Percentiles rank a stretch among this genome's conserved stretches.
phyloP scores from a whole-genome alignment of 2,888 invertebrate species.

The Corbicula japonica region DNA sequence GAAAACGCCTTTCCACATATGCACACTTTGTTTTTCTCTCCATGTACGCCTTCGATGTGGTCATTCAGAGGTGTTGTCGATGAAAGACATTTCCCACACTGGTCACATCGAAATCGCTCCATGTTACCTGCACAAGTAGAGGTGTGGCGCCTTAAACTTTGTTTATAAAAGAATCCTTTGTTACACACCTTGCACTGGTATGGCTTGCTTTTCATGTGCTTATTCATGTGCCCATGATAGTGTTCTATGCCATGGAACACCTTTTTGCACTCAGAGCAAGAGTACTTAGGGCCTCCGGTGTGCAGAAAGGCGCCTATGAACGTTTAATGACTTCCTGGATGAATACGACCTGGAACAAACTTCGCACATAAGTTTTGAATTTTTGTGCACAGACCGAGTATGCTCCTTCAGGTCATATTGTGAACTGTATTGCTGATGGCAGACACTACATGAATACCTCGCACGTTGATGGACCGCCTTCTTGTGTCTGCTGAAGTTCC shows the following conservation, averaged over 20 bases:
- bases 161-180: conserved; percentile 11
- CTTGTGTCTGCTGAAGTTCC: too few species aligned
- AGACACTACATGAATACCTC: too few species aligned
- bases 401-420: too few species aligned
- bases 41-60: conserved; percentile 10
- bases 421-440: too few species aligned
- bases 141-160: background rate
- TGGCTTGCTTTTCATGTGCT: background rate
- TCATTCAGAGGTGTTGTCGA: conserved; percentile 1
- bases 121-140: background rate
- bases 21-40: conserved; percentile 2
- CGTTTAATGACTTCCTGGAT: too few species aligned
- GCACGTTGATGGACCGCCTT: too few species aligned
- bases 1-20: conserved; percentile 11
- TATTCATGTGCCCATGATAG: conserved; percentile 21
- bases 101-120: background rate
- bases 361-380: too few species aligned
- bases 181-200: conserved; percentile 1
- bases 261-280: background rate
- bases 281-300: too few species aligned
- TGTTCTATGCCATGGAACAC: background rate
- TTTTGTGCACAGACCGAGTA: too few species aligned
- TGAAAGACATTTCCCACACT: background rate
- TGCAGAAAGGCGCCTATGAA: too few species aligned
- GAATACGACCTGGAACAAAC: too few species aligned